Conservation (phyloP, 1,140 invertebrate genomes). For the Gonioctena quinquepunctata region DNA sequence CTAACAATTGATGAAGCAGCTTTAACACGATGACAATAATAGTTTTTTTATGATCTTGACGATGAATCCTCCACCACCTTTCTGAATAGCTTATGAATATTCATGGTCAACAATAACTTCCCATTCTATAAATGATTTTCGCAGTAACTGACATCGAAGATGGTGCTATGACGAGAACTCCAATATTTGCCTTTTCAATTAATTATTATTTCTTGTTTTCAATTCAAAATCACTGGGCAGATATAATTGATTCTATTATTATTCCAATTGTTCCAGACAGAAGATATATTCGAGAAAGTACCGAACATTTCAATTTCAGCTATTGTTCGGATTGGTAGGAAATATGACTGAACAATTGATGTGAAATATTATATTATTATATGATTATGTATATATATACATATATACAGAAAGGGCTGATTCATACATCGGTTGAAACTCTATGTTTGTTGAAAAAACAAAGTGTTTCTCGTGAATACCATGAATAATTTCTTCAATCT, state of each 20-base stretch:
- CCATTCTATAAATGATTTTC: background rate
- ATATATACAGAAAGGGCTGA: too few species aligned
- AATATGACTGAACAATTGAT: too few species aligned
- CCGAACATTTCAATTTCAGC: background rate
- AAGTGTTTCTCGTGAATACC: too few species aligned
- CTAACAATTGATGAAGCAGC: too few species aligned
- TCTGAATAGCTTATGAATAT: background rate
- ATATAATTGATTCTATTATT: slow-evolving; percentile 9
- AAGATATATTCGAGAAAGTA: background rate
- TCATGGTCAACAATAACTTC: background rate
- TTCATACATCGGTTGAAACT: too few species aligned
- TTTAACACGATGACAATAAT: too few species aligned
- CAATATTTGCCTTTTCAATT: slow-evolving; percentile 1
- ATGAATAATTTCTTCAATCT: too few species aligned
- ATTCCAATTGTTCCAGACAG: background rate
- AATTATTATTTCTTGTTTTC: slow-evolving; percentile 5
- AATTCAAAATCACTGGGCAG: background rate
- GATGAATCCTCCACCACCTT: too few species aligned
- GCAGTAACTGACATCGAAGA: background rate
- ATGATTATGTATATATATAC: too few species aligned
- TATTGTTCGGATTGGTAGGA: background rate
- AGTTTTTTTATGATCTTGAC: too few species aligned
- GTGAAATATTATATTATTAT: too few species aligned
- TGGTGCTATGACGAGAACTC: background rate
- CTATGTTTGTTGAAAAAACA: too few species aligned